Base-by-base conservation (phyloP, 2,797 vertebrate species). In the Lates japonicus region DNA sequence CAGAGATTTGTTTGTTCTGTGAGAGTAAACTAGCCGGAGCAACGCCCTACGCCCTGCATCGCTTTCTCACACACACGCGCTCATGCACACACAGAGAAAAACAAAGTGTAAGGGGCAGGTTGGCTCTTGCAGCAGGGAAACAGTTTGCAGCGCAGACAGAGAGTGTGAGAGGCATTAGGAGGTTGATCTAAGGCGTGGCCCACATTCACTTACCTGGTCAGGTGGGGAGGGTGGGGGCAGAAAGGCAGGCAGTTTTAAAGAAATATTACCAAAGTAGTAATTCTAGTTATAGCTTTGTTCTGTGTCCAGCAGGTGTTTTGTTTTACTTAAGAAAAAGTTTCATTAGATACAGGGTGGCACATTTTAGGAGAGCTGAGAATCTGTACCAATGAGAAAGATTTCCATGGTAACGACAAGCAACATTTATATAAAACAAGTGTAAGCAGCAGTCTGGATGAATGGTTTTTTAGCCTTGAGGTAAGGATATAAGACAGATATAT, bases 171-270 rank as follows among this genome's bases (percentile, higher is more conserved):
- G 82, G 90, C 85, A 85, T 92, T 89, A 96, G 95, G 67, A 95
- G 96, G 97, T 98, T 98, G 97, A 97, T 96, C 96, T 96, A 98
- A 98, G 97, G 97, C 95, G 97, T 97, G 97, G 97, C 95, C 94
- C 94, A 91, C 92, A 94, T 95, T 97, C 96, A 97, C 95, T 95
- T 93, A 86, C 89, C 90, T 94, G 94, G 95, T 96, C 97, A 96
- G 96, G 96, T 94, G 91, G 89, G 89, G 92, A 88, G 91, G 93
- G 90, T 82, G 88, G 92, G 95, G 93, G 63, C 46, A 69, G 79
- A 58, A 49, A 61, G 13, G 29, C 13, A 12, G 3, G 31, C 10
- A 5, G 3, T 44, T 78, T 74, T 67, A 59, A 79, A 67, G 63
- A 17, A 39, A 70, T 17, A 71, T 52, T 4, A 61, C 63, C 17